phyloP scores from a whole-genome alignment of 2,888 invertebrate genomes.

The Drosophila subquinaria region DNA sequence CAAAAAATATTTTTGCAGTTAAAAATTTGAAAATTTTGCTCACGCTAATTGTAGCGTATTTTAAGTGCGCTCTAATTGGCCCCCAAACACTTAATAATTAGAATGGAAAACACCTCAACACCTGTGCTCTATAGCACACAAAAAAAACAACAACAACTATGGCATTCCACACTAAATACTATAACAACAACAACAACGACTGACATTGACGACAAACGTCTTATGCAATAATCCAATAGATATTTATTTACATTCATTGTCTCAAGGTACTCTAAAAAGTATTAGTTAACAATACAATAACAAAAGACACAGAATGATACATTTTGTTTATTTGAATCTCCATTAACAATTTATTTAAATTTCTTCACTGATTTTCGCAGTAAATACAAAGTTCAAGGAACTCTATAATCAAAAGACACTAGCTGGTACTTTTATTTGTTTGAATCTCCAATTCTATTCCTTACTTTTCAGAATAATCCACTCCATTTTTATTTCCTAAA shows the following conservation, averaged over 20 bases:
- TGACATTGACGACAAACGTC: constrained; percentile 13
- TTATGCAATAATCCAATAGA: constrained; percentile 19
- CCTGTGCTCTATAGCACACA: constrained; percentile 17
- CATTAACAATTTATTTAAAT: not conserved
- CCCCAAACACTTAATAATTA: constrained; percentile 47
- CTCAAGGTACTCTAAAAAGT: not conserved
- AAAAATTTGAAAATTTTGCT: constrained; percentile 47
- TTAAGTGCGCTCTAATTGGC: constrained; percentile 64
- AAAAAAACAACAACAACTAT: constrained; percentile 8
- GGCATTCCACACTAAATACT: constrained; percentile 10
- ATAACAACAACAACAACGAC: constrained; percentile 9
- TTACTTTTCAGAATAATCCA: not conserved
- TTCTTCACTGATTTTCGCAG: not conserved
- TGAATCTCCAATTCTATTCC: not conserved
- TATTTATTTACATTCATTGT: constrained; percentile 4
- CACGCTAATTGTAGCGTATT: constrained; percentile 55
- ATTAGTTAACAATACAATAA: not conserved
- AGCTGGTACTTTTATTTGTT: not conserved
- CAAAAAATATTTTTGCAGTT: constrained; percentile 38
- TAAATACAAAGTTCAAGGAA: not conserved
- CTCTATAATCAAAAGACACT: not conserved
- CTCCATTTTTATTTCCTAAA: not conserved
- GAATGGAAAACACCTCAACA: constrained; percentile 51
- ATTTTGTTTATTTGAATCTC: not conserved
- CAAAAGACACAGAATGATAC: not conserved